Evolutionary conservation across 2,797 vertebrate genomes (phyloP), one percentile per base, ranked within the genome.

Genomic region (Cirrhinus mrigala): DNA sequence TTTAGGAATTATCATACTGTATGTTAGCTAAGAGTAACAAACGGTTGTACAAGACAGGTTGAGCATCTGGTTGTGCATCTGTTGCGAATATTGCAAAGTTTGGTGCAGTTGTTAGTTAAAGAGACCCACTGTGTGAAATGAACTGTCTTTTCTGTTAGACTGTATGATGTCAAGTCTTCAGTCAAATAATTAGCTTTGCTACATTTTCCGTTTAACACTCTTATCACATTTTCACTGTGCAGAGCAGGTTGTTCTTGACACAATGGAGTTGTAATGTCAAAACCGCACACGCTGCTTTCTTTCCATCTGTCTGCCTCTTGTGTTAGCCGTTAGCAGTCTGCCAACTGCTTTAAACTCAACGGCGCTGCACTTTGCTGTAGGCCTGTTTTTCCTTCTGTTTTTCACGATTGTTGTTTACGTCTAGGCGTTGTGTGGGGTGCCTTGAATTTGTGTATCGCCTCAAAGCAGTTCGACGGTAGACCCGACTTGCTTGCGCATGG

Each of bases 401-500:
- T 75, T 75, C 9, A 29, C 8, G 88, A 84, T 86, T 87, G 87
- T 89, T 90, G 90, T 91, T 92, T 86, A 58, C 22, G 86, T 88
- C 87, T 89, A 84, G 83, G 81, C 86, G 76, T 70, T 33, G 84
- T 85, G 88, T 85, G 87, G 82, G 79, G 68, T 90, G 87, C 89
- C 83, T 88, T 92, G 89, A 93, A 93, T 93, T 94, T 94, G 91
- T 86, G 92, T 95, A 92, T 92, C 87, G 89, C 56, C 87, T 86
- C 73, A 89, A 94, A 93, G 92, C 82, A 88, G 92, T 92, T 93
- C 92, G 82, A 94, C 90, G 90, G 90, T 89, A 92, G 93, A 88
- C 91, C 93, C 93, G 95, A 90, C 94, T 93, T 94, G 90, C 92
- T 92, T 92, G 91, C 92, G 91, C 91, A 92, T 89, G 90, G 92